These are phyloP conservation scores for Addax nasomaculatus DNA, from an alignment of 2,113 vertebrate species.

Conservation along the genomic window DNA sequence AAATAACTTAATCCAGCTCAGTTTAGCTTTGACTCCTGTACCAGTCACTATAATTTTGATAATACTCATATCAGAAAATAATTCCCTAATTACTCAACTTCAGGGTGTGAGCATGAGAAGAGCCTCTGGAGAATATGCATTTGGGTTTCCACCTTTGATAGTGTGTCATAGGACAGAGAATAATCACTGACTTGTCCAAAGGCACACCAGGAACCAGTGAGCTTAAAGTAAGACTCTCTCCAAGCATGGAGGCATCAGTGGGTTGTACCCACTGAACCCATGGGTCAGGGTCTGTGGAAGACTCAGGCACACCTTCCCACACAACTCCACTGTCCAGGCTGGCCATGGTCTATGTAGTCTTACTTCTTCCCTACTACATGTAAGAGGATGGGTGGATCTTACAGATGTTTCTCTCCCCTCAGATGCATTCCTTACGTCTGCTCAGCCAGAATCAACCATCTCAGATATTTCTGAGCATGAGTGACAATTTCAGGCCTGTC, in stretches of 20 bases:
- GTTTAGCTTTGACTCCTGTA: background rate
- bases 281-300: background rate
- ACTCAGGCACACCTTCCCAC: background rate
- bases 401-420: background rate
- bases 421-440: constrained; percentile 99
- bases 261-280: background rate
- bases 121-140: background rate
- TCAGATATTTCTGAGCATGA: constrained; percentile 99
- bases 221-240: background rate
- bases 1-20: background rate
- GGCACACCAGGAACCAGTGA: background rate
- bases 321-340: fast-evolving
- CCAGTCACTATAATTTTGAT: background rate
- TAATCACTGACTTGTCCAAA: background rate
- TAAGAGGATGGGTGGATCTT: background rate
- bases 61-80: background rate
- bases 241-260: background rate
- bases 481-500: constrained; percentile 96
- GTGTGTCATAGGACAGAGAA: background rate
- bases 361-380: background rate
- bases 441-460: constrained; percentile 99
- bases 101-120: background rate
- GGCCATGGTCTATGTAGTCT: fast-evolving
- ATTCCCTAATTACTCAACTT: background rate
- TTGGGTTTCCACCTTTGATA: background rate